Evolutionary conservation across 2,888 invertebrate species (phyloP).

Genomic region (Lepidochitona cinerea): DNA sequence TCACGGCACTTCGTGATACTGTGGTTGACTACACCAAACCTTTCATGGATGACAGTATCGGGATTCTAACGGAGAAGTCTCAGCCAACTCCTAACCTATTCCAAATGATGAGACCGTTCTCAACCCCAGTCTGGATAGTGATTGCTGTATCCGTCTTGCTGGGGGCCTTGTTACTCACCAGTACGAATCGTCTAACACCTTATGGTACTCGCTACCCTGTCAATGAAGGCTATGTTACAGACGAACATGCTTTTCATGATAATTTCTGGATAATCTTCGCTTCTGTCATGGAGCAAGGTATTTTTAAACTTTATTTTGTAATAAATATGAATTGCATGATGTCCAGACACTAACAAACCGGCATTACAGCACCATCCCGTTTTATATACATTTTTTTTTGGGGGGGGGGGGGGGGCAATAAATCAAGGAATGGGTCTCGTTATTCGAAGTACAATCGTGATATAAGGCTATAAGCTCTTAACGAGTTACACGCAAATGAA

Average conservation of each 20-base stretch:
- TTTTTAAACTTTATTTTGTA: no score
- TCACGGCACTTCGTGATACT: constrained; percentile 22
- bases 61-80: constrained; percentile 19
- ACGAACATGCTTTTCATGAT: constrained; percentile 18
- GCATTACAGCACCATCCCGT: no score
- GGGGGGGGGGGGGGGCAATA: no score
- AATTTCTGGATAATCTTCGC: constrained; percentile 25
- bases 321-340: no score
- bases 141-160: constrained; percentile 11
- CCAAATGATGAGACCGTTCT: constrained; percentile 24
- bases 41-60: constrained; percentile 30
- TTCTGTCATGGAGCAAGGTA: constrained; percentile 27
- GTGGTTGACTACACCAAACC: constrained; percentile 31
- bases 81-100: constrained; percentile 20
- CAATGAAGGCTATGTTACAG: background rate
- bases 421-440: no score
- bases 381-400: no score
- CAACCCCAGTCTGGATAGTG: constrained; percentile 19
- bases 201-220: background rate
- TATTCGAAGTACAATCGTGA: no score
- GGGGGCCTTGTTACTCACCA: constrained; percentile 16
- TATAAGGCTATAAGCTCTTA: no score
- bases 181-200: constrained; percentile 12
- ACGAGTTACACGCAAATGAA: no score
- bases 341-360: no score